Evolutionary conservation across 2,888 invertebrate species (phyloP), one percentile per base, ranked within the genome.

Genomic region (Seira sanloemensis): DNA sequence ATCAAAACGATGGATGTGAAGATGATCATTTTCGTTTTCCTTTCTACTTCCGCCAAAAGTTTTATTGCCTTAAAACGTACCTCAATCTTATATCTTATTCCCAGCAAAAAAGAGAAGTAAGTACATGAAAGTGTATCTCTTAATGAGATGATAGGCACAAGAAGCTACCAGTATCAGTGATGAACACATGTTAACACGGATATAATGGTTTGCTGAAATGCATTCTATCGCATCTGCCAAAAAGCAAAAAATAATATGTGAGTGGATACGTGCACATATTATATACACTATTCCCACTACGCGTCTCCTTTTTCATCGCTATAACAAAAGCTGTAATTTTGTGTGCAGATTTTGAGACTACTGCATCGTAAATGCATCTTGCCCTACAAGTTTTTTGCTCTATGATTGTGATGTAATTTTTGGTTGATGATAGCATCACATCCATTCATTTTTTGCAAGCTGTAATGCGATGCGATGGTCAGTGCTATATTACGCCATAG

Each of bases 321-420:
- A 37, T 37, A 37, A n/a, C 50, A 50, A 2, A n/a, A n/a, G n/a
- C 50, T 24, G 68, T 68, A 68, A 12, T 26, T 67, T 50, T 50
- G n/a, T n/a, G n/a, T n/a, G n/a, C n/a, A n/a, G n/a, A n/a, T n/a
- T 50, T 50, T 50, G 16, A 46, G 24, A 54, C 76, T 76, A 66
- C 74, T 21, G 65, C 37, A 19, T 27, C 58, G 9, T 7, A 50
- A 54, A 27, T 76, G 76, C 76, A 76, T 76, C 76, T 76, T 76
- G 76, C 37, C 25, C 25, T 16, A 67, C 76, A 9, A 76, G 76
- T 65, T 76, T 76, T 75, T 75, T 67, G 37, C n/a, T 46, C 9
- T 50, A 2, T 50, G 2, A 50, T 18, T 7, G 76, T 24, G 21
- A 46, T 66, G 21, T 46, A 46, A 46, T 71, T 46, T 62, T 66